A percentile compares a stretch with the other conserved stretches of the same genome.
These are phyloP conservation scores for Atherix ibis DNA, from an alignment of 2,888 invertebrate genomes.

Conservation along the genomic window DNA sequence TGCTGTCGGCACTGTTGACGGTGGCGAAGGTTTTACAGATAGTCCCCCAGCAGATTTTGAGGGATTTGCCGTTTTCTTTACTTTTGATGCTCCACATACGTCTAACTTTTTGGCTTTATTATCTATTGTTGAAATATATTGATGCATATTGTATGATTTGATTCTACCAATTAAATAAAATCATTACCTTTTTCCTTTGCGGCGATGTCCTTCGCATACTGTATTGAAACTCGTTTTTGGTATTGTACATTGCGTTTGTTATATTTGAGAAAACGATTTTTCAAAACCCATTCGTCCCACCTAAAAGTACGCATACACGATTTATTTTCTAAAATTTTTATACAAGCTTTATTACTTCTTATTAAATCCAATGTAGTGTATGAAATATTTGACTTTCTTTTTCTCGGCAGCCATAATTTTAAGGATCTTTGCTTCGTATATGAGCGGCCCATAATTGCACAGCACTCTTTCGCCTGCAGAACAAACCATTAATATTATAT, in stretches of 20 bases:
- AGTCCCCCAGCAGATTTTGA: constrained; percentile 16
- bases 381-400: constrained; percentile 76
- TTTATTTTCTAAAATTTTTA: neutral
- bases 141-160: neutral
- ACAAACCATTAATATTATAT: constrained; percentile 5
- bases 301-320: constrained; percentile 35
- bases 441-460: constrained; percentile 89
- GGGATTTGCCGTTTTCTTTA: constrained; percentile 17
- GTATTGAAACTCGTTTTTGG: constrained; percentile 72
- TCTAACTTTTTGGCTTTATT: constrained; percentile 28
- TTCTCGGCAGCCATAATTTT: constrained; percentile 70
- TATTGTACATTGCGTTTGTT: constrained; percentile 77
- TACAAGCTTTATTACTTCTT: constrained; percentile 80
- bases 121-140: constrained; percentile 17
- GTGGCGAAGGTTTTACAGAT: constrained; percentile 13
- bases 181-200: constrained; percentile 53
- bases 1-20: constrained; percentile 8
- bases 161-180: constrained; percentile 1
- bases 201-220: constrained; percentile 56
- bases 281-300: constrained; percentile 88
- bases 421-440: constrained; percentile 93
- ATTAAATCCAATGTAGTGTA: constrained; percentile 97
- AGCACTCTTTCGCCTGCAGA: constrained; percentile 71
- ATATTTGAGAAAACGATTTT: constrained; percentile 75
- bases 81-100: constrained; percentile 8